Conservation (phyloP, 2,113 vertebrate species). For the Hiodon tergisus region DNA sequence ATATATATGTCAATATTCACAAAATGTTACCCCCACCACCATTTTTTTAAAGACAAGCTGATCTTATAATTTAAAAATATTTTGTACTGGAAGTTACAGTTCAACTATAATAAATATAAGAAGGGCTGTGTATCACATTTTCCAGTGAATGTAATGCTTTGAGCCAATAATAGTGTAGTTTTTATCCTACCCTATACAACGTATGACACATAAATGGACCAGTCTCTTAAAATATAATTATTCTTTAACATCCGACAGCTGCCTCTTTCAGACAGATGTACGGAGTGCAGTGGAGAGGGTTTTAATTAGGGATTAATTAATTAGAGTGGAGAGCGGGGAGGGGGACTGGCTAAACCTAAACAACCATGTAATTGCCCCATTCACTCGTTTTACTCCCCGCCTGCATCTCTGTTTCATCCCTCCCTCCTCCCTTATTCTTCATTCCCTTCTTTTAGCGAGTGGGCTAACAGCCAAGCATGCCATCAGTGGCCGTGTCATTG, state of each 20-base stretch:
- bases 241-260: conserved; percentile 25
- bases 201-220: neutral
- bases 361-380: conserved; percentile 30
- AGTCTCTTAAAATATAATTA: conserved; percentile 27
- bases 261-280: conserved; percentile 30
- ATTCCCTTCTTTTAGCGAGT: neutral
- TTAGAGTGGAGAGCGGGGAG: conserved; percentile 7
- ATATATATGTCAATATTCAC: neutral
- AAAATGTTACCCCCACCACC: neutral
- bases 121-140: too few relatives aligned
- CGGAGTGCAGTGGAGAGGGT: conserved; percentile 17
- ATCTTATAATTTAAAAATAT: neutral
- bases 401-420: conserved; percentile 10
- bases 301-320: conserved; percentile 41
- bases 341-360: conserved; percentile 21
- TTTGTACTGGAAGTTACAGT: neutral
- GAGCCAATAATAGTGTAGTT: too few relatives aligned
- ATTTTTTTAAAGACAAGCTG: neutral
- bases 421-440: conserved; percentile 8
- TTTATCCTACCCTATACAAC: conserved; percentile 1
- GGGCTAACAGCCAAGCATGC: conserved; percentile 32
- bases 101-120: too few relatives aligned
- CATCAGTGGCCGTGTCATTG: conserved; percentile 34
- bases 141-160: too few relatives aligned
- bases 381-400: conserved; percentile 22